These are phyloP conservation scores for Drosophila engyochracea DNA, from an alignment of 2,888 invertebrate genomes.

Conservation along the genomic window DNA sequence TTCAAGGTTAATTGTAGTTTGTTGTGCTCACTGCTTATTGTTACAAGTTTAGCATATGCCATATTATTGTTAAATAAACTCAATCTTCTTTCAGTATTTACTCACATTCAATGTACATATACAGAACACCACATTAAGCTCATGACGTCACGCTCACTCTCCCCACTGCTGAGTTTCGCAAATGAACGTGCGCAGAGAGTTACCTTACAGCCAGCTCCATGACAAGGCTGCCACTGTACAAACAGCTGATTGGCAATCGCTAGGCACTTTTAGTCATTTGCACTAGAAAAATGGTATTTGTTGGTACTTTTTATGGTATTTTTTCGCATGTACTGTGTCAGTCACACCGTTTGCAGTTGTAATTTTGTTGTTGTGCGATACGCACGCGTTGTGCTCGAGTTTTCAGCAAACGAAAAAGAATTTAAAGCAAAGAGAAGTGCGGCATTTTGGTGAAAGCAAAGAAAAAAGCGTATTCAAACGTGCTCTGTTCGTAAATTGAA, in stretches of 20 bases:
- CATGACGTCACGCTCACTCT: neutral
- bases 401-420: slow-evolving; percentile 16
- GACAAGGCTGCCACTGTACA: slow-evolving; percentile 34
- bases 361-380: slow-evolving; percentile 40
- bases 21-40: neutral
- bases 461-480: slow-evolving; percentile 3
- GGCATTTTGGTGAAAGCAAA: slow-evolving; percentile 41
- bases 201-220: slow-evolving; percentile 23
- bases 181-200: neutral
- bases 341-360: slow-evolving; percentile 40
- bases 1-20: slow-evolving; percentile 18
- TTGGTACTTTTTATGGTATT: slow-evolving; percentile 12
- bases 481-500: neutral
- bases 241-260: slow-evolving; percentile 39
- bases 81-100: neutral
- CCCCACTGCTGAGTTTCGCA: neutral
- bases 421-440: slow-evolving; percentile 30
- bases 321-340: neutral
- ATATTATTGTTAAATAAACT: neutral
- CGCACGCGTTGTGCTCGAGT: slow-evolving; percentile 25
- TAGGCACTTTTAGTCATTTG: neutral
- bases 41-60: slow-evolving; percentile 1
- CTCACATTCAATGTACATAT: neutral
- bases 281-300: slow-evolving; percentile 14
- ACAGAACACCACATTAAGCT: neutral